Conservation (phyloP, 1,140 invertebrate species). For the Eumeta japonica region DNA sequence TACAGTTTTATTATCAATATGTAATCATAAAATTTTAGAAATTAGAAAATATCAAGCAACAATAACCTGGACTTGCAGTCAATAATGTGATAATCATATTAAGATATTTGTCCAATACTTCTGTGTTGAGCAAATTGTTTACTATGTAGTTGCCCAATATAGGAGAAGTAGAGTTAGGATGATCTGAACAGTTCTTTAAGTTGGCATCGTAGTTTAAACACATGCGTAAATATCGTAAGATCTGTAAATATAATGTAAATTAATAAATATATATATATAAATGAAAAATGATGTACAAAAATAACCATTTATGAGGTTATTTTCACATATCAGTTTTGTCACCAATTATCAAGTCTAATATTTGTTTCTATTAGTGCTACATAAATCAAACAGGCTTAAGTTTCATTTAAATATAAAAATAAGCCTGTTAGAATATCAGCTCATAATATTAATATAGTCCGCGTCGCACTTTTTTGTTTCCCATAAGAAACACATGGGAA, state of each 20-base stretch:
- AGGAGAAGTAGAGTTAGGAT: conserved; percentile 66
- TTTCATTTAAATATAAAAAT: too few species aligned
- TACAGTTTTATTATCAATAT: background rate
- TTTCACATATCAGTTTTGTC: too few species aligned
- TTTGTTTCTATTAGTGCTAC: too few species aligned
- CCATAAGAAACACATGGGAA: too few species aligned
- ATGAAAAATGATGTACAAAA: background rate
- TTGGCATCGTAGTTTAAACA: conserved; percentile 62
- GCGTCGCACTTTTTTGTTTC: too few species aligned
- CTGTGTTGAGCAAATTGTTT: conserved; percentile 46
- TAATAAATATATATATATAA: background rate
- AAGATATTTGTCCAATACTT: conserved; percentile 64
- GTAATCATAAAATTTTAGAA: background rate
- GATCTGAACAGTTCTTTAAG: conserved; percentile 48
- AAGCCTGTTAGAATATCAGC: too few species aligned
- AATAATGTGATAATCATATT: conserved; percentile 66
- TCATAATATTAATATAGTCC: too few species aligned
- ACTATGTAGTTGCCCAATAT: conserved; percentile 60
- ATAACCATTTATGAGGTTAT: too few species aligned
- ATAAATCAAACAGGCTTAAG: too few species aligned
- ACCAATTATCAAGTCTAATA: too few species aligned
- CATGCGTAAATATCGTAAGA: conserved; percentile 74
- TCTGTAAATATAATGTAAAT: conserved; percentile 50
- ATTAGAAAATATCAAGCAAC: conserved; percentile 6
- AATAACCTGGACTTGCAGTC: conserved; percentile 60